Evolutionary conservation across 2,888 invertebrate species (phyloP).

Genomic region (Dione juno): DNA sequence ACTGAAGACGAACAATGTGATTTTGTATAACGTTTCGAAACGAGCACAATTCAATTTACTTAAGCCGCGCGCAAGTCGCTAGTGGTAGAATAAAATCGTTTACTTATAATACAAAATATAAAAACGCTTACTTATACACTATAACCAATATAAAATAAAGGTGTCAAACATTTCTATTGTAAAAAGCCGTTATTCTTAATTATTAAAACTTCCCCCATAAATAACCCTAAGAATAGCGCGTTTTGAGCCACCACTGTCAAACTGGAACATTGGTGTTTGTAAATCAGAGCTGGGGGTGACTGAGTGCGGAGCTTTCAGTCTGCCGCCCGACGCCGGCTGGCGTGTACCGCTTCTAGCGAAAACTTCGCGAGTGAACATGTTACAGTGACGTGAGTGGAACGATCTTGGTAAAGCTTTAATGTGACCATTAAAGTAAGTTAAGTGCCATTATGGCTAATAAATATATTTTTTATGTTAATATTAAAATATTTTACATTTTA

Average conservation of each 20-base stretch:
- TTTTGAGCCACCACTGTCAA: constrained; percentile 4
- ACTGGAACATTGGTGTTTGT: constrained; percentile 27
- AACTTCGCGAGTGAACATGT: constrained; percentile 45
- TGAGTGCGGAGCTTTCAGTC: constrained; percentile 62
- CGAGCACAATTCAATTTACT: neutral
- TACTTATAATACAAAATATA: too few relatives aligned
- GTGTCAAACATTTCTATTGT: too few relatives aligned
- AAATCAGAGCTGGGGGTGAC: constrained; percentile 37
- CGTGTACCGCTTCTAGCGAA: constrained; percentile 42
- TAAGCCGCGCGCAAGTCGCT: neutral
- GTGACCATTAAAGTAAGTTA: constrained; percentile 15
- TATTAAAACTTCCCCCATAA: too few relatives aligned
- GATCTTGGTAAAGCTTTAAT: constrained; percentile 27
- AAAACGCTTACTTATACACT: too few relatives aligned
- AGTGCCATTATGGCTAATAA: constrained; percentile 3
- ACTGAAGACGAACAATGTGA: too few relatives aligned
- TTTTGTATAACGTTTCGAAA: too few relatives aligned
- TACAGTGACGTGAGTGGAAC: constrained; percentile 36
- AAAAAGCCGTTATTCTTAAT: too few relatives aligned
- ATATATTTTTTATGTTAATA: neutral
- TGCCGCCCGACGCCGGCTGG: constrained; percentile 63
- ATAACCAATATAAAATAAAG: too few relatives aligned
- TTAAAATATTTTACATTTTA: neutral
- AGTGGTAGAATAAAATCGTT: too few relatives aligned
- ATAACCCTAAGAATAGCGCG: neutral